These are phyloP conservation scores for Neodiprion pinetum DNA, from an alignment of 1,140 invertebrate species.

Conservation along the genomic window DNA sequence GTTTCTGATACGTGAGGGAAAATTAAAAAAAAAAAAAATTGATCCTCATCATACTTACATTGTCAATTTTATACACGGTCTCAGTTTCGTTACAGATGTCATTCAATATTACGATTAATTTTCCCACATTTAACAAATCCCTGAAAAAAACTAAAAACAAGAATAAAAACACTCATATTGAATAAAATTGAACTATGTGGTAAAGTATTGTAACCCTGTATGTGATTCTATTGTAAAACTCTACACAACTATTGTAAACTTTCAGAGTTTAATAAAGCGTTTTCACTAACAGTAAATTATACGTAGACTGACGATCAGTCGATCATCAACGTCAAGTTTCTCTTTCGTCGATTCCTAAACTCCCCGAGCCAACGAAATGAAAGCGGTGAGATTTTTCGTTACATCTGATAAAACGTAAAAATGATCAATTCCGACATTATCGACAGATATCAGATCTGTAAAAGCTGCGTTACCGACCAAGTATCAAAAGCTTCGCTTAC, in stretches of 20 bases:
- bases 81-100: too few species aligned
- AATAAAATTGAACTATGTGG: constrained; percentile 19
- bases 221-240: constrained; percentile 52
- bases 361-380: too few species aligned
- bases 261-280: constrained; percentile 53
- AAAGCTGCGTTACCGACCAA: too few species aligned
- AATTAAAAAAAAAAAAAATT: neutral
- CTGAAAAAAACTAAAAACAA: neutral
- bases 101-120: too few species aligned
- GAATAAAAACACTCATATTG: neutral
- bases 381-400: too few species aligned
- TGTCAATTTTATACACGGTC: neutral
- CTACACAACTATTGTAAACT: constrained; percentile 50
- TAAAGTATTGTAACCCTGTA: constrained; percentile 40
- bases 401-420: too few species aligned
- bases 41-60: constrained; percentile 14
- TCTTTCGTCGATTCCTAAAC: neutral
- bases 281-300: constrained; percentile 42
- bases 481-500: too few species aligned
- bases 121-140: too few species aligned
- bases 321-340: neutral
- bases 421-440: too few species aligned
- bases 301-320: too few species aligned
- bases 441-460: too few species aligned
- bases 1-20: neutral